Evolutionary conservation across 2,888 invertebrate genomes (phyloP).

Genomic region (Pachymerium ferrugineum): DNA sequence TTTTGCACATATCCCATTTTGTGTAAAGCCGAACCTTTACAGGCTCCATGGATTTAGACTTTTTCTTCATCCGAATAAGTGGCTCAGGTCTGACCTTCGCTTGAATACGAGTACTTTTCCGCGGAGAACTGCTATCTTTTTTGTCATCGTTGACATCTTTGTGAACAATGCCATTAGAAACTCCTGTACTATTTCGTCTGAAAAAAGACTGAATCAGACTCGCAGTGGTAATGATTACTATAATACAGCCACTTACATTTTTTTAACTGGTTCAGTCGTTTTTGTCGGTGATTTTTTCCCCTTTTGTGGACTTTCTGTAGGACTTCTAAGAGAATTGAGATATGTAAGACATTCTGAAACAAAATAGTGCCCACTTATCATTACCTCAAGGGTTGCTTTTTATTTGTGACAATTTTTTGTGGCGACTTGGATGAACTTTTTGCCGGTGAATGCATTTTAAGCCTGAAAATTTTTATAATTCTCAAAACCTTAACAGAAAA

Average conservation of each 20-base stretch:
- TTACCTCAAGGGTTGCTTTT: not conserved
- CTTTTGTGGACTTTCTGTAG: not conserved
- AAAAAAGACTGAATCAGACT: not conserved
- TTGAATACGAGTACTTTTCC: constrained; percentile 24
- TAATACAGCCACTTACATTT: not conserved
- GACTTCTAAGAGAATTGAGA: not conserved
- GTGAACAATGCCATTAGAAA: constrained; percentile 29
- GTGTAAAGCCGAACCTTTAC: not conserved
- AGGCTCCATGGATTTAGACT: not conserved
- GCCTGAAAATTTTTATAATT: not conserved
- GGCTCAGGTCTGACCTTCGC: constrained; percentile 18
- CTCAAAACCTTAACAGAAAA: not conserved
- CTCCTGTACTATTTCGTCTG: constrained; percentile 29
- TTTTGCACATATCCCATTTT: not conserved
- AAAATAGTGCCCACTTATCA: no score
- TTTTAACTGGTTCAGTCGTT: not conserved
- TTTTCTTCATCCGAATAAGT: constrained; percentile 7
- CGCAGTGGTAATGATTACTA: not conserved
- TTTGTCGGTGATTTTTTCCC: not conserved
- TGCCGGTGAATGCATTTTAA: not conserved
- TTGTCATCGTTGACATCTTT: constrained; percentile 28
- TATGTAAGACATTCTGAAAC: no score
- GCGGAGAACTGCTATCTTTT: constrained; percentile 16
- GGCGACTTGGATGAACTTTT: not conserved
- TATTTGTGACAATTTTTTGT: not conserved